Conservation (phyloP, 2,888 invertebrate genomes). For the Platypus cylindrus region DNA sequence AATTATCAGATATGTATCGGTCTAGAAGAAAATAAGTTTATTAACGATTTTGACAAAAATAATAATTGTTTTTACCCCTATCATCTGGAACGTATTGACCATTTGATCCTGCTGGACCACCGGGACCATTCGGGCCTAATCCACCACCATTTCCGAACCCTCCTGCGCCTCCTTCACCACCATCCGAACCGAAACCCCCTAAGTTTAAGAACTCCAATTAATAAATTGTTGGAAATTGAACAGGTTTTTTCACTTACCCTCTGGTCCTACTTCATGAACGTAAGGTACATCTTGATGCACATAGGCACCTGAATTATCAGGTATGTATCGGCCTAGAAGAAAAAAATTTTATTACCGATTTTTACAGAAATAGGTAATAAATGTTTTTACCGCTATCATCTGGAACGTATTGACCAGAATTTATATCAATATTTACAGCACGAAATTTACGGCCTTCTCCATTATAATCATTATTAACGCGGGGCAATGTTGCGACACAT, state of each 20-base stretch:
- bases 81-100: constrained; percentile 7
- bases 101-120: constrained; percentile 1
- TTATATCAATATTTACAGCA: constrained; percentile 1
- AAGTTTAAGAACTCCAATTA: no score
- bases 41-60: no score
- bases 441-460: no score
- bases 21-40: no score
- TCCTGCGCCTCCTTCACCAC: constrained; percentile 2
- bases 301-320: constrained; percentile 10
- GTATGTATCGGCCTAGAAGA: constrained; percentile 4
- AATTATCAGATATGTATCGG: no score
- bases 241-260: constrained; percentile 9
- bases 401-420: constrained; percentile 3
- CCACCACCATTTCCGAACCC: constrained; percentile 1
- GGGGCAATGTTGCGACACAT: no score
- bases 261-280: constrained; percentile 8
- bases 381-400: constrained; percentile 2
- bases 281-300: constrained; percentile 10
- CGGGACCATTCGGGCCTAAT: constrained; percentile 1
- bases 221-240: no score
- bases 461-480: no score
- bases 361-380: constrained; percentile 2
- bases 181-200: constrained; percentile 1
- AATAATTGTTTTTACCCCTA: constrained; percentile 8
- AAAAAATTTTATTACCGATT: neutral